Percentiles rank a stretch among this genome's conserved stretches.
Evolutionary conservation across 2,113 vertebrate species (phyloP).

Genomic region (Pseudopodoces humilis): DNA sequence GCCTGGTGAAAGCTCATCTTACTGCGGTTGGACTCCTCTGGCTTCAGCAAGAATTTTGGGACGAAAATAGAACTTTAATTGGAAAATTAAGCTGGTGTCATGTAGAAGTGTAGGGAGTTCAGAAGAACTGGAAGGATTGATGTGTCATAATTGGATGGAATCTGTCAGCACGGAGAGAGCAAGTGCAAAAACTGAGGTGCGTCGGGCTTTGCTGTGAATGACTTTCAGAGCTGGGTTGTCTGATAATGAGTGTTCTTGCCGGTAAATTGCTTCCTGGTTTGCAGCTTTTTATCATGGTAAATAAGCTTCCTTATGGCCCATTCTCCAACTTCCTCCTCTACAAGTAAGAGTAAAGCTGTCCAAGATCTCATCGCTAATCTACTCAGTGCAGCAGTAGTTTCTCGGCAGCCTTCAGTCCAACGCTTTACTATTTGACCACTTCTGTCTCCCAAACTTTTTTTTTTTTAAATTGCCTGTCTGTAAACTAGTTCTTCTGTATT

Average conservation of each 20-base stretch:
- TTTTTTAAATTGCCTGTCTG: background rate
- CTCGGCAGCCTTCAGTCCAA: background rate
- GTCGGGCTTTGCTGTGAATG: background rate
- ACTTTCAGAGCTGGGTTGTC: background rate
- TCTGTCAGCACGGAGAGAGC: background rate
- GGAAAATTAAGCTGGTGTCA: background rate
- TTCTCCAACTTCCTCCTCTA: background rate
- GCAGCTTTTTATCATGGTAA: background rate
- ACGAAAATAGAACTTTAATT: background rate
- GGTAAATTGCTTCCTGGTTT: background rate
- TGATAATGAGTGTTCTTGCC: background rate
- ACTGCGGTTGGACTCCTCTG: background rate
- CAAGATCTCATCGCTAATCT: background rate
- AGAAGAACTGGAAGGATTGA: background rate
- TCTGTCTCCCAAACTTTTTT: background rate
- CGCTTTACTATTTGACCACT: background rate
- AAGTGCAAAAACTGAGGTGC: background rate
- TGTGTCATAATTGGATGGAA: accelerated
- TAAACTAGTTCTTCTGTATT: background rate
- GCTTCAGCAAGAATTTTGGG: background rate
- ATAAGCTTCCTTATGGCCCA: background rate
- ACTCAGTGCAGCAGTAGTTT: background rate
- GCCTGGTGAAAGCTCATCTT: background rate
- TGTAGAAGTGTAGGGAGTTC: background rate
- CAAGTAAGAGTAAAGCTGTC: background rate